These are phyloP conservation scores for Sarcophaga peregrina DNA, from an alignment of 1,140 invertebrate genomes.

Conservation along the genomic window DNA sequence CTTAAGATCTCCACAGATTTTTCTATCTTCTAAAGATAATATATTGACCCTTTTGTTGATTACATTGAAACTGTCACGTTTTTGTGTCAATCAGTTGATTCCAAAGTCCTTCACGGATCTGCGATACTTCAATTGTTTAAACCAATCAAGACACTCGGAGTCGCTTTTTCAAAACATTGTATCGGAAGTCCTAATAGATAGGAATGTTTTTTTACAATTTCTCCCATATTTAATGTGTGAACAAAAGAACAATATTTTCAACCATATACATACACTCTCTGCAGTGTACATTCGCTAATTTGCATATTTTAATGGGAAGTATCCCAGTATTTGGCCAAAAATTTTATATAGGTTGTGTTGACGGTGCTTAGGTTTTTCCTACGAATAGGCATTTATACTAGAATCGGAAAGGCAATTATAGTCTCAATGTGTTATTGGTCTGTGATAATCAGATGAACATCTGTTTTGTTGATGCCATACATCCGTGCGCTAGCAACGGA, in stretches of 20 bases:
- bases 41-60: not conserved
- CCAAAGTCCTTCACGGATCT: slow-evolving; percentile 13
- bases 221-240: not conserved
- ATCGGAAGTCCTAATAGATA: not conserved
- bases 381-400: no score
- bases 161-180: not conserved
- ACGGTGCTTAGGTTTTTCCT: no score
- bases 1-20: not conserved
- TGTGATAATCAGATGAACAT: no score
- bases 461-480: no score
- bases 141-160: slow-evolving; percentile 26
- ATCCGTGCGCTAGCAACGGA: no score
- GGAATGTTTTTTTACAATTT: not conserved
- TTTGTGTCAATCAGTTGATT: slow-evolving; percentile 30
- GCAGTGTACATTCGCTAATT: not conserved
- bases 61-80: not conserved
- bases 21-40: not conserved
- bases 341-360: no score
- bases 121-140: slow-evolving; percentile 21
- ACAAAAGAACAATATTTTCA: not conserved
- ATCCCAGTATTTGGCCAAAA: no score
- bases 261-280: not conserved
- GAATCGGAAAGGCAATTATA: no score
- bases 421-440: no score
- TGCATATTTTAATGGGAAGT: no score